Evolutionary conservation across 1,140 invertebrate species (phyloP).

Genomic region (Lepidurus couesii): DNA sequence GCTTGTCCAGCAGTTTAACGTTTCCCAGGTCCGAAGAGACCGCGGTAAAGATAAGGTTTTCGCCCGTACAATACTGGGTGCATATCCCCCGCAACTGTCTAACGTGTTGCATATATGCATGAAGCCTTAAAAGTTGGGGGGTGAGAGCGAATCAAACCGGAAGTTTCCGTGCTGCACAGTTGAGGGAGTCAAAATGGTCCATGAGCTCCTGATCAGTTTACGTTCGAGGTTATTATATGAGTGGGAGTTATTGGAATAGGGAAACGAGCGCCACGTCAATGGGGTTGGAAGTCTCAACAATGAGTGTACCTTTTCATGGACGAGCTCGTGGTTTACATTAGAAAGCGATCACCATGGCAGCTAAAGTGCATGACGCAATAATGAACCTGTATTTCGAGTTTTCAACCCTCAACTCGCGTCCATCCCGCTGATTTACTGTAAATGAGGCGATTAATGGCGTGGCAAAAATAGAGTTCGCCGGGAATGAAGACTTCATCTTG

Average conservation of each 20-base stretch:
- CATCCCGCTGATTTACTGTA: neutral
- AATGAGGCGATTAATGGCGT: neutral
- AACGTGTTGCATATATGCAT: constrained; percentile 22
- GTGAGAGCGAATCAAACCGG: constrained; percentile 18
- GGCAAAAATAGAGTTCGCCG: neutral
- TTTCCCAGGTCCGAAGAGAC: neutral
- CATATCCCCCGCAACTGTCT: neutral
- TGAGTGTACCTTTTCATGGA: no score
- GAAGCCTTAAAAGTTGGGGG: neutral
- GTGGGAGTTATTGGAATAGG: neutral
- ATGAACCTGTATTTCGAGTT: no score
- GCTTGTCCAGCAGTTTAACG: constrained; percentile 9
- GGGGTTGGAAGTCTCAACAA: no score
- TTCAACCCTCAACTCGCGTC: no score
- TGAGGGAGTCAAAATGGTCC: neutral
- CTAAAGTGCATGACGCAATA: no score
- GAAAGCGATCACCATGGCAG: no score
- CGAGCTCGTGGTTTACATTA: no score
- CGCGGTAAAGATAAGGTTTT: neutral
- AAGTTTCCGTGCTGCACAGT: neutral
- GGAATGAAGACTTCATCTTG: constrained; percentile 2
- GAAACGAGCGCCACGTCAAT: neutral
- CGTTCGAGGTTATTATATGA: neutral
- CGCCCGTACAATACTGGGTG: neutral
- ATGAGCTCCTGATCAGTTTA: neutral